Evolutionary conservation across 2,113 vertebrate genomes (phyloP), one percentile per base, ranked within the genome.

Genomic region (Petrocephalus microphthalmus): DNA sequence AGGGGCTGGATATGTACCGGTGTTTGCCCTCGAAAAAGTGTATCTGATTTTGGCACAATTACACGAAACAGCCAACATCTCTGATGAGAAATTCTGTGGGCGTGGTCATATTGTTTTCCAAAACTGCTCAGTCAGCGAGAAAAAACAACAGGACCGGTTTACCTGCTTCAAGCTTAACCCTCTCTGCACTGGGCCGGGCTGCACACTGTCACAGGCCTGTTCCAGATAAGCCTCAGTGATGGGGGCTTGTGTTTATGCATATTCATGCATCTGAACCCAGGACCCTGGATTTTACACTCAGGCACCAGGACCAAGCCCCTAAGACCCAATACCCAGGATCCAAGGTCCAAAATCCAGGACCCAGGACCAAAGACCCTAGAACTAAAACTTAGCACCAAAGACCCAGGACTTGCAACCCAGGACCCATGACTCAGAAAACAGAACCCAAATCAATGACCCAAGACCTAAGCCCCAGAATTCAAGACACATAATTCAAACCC

Each of bases 21-120:
- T 64, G 33, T 90, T 92, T 2, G 45, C 91, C 88, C 88, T 91
- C 29, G 84, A 17, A 86, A 25, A 56, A 54, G 22, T 7, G 51
- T 81, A 87, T 88, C 85, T 88, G 33, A 20, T 42, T 54, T 88
- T 91, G 91, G 92, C 92, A 90, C 85, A 82, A 78, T 54, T 89
- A 88, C 85, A 52, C 52, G 42, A 86, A 89, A 91, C 94, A 89
- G 91, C 94, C 92, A 89, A 95, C 91, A 92, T 88, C 90, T 90
- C 91, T 92, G 92, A 92, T 91, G 92, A 89, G 82, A 84, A 91
- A 85, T 60, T 6, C 2, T 11, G 90, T 93, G 93, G 90, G 94
- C 93, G 91, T 90, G 64, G 90, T 87, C 74, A 88, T 83, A 83
- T 89, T 90, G 88, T 87, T 92, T 93, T 91, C 86, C 93, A 89